Conservation (phyloP, 2,113 vertebrate species). For the Conger conger region DNA sequence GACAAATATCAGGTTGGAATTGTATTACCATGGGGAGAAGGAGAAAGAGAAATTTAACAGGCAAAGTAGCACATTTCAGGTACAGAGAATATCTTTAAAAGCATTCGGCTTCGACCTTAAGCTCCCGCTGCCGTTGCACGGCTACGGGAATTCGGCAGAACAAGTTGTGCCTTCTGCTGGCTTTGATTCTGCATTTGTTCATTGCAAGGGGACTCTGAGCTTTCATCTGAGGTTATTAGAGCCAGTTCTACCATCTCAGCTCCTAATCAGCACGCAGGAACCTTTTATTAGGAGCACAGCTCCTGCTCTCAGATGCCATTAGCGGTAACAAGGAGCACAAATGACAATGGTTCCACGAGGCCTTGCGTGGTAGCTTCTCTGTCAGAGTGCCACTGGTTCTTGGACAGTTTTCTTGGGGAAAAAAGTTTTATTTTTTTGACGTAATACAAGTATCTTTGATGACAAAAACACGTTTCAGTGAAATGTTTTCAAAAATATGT, state of each 20-base stretch:
- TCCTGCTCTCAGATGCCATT: conserved; percentile 37
- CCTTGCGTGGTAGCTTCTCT: neutral
- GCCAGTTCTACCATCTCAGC: conserved; percentile 6
- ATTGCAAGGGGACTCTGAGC: neutral
- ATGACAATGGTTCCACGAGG: neutral
- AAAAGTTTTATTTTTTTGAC: too few relatives aligned
- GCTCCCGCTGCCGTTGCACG: neutral
- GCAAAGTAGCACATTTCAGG: neutral
- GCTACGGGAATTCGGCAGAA: neutral
- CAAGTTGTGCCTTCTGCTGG: neutral
- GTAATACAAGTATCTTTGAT: too few relatives aligned
- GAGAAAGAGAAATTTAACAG: neutral
- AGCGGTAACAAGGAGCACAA: conserved; percentile 33
- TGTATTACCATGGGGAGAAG: neutral
- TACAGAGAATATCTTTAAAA: neutral
- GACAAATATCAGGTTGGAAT: neutral
- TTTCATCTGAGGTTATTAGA: neutral
- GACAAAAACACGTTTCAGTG: too few relatives aligned
- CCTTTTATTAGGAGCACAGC: conserved; percentile 34
- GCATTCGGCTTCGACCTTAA: neutral
- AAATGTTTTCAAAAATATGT: too few relatives aligned
- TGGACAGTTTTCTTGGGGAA: too few relatives aligned
- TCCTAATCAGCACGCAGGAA: conserved; percentile 25
- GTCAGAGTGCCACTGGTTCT: neutral
- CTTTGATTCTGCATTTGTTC: conserved; percentile 5